phyloP scores from a whole-genome alignment of 2,797 vertebrate genomes.

The Sparus aurata region DNA sequence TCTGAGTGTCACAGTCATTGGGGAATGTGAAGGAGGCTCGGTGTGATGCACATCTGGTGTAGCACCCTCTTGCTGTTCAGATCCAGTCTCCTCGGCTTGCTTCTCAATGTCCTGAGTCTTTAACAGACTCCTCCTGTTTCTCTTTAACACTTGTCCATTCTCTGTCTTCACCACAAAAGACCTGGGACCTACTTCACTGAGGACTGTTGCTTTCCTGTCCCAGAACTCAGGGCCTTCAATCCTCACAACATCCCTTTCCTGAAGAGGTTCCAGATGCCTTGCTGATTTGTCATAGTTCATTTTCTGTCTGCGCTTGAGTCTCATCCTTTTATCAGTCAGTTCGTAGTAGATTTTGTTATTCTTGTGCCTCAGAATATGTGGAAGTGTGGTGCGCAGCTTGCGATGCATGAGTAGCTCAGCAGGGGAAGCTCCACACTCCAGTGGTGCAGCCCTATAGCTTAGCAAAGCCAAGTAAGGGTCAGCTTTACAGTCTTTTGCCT shows the following conservation, averaged over 20 bases:
- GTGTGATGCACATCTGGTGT: neutral
- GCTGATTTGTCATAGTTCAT: conserved; percentile 6
- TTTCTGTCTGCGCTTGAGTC: conserved; percentile 1
- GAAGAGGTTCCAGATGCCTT: neutral
- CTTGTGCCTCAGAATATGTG: neutral
- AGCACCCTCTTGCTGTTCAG: neutral
- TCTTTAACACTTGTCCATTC: neutral
- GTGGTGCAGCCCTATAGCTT: neutral
- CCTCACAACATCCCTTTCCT: no score
- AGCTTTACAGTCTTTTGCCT: neutral
- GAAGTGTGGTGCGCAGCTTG: conserved; percentile 12
- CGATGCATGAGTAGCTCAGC: neutral
- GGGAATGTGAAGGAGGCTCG: conserved; percentile 2
- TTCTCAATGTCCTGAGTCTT: conserved; percentile 1
- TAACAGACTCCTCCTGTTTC: conserved; percentile 4
- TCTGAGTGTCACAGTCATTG: no score
- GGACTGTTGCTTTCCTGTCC: no score
- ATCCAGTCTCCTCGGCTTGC: neutral
- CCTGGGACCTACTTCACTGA: neutral
- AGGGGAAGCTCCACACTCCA: conserved; percentile 15
- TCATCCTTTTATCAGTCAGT: conserved; percentile 2
- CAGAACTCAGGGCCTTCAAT: no score
- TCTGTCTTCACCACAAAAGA: neutral
- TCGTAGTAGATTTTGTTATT: no score
- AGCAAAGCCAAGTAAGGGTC: conserved; percentile 7